Conservation (phyloP, 1,140 invertebrate genomes). For the Drosophila mojavensis region DNA sequence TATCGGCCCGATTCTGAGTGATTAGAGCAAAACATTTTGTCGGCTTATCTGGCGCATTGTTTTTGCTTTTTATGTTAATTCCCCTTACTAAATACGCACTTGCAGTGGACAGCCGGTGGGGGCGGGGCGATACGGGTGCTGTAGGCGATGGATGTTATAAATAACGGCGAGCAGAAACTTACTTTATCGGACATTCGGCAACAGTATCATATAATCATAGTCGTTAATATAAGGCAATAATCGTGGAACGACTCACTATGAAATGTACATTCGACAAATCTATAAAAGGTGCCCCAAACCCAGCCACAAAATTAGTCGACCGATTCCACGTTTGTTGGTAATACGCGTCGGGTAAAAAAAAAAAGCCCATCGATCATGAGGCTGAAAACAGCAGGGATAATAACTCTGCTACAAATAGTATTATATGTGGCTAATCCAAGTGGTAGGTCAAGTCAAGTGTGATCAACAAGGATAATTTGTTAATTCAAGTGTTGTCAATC, state of each 20-base stretch:
- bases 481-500: conserved; percentile 2
- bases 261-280: conserved; percentile 47
- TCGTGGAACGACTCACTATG: conserved; percentile 20
- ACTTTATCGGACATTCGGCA: conserved; percentile 58
- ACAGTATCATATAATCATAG: conserved; percentile 41
- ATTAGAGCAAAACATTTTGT: conserved; percentile 19
- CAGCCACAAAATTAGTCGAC: conserved; percentile 59
- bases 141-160: conserved; percentile 20
- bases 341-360: conserved; percentile 54
- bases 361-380: conserved; percentile 42
- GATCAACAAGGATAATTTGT: conserved; percentile 19
- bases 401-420: conserved; percentile 57
- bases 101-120: neutral
- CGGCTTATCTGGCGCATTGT: conserved; percentile 35
- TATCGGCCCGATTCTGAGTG: conserved; percentile 23
- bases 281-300: conserved; percentile 58
- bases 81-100: conserved; percentile 6
- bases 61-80: conserved; percentile 51
- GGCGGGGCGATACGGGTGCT: neutral
- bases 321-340: conserved; percentile 50
- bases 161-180: conserved; percentile 42
- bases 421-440: conserved; percentile 51
- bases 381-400: conserved; percentile 45
- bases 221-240: conserved; percentile 65
- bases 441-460: conserved; percentile 53